Evolutionary conservation across 2,888 invertebrate species (phyloP).

Genomic region (Sisyra terminalis): DNA sequence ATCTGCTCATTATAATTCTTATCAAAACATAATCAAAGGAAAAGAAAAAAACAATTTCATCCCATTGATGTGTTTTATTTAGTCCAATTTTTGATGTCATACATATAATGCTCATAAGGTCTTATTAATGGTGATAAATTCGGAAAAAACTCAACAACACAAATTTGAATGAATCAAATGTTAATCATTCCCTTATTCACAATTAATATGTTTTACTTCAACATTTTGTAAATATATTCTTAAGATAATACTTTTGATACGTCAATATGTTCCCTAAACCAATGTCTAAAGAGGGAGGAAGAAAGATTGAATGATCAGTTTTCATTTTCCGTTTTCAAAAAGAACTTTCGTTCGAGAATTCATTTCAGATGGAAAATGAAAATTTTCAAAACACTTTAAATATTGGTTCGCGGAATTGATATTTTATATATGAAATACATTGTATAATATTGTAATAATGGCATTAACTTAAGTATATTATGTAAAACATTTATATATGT

Average conservation of each 20-base stretch:
- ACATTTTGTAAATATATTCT: background rate
- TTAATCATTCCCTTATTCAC: background rate
- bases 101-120: background rate
- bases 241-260: too few species aligned
- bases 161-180: background rate
- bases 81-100: constrained; percentile 21
- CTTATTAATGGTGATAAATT: too few species aligned
- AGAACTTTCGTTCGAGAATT: too few species aligned
- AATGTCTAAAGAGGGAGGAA: too few species aligned
- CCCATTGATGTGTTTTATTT: constrained; percentile 31
- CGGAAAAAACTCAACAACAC: background rate
- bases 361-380: too few species aligned
- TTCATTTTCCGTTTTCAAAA: too few species aligned
- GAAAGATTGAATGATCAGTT: too few species aligned
- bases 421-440: too few species aligned
- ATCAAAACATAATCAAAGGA: background rate
- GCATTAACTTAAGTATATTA: constrained; percentile 2
- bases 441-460: constrained; percentile 8
- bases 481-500: constrained; percentile 5
- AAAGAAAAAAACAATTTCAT: constrained; percentile 17
- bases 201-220: constrained; percentile 1
- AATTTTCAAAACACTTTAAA: too few species aligned
- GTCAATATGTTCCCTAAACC: too few species aligned
- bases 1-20: too few species aligned
- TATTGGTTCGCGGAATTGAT: too few species aligned